These are phyloP conservation scores for Arrhopalites spinosus DNA, from an alignment of 2,888 invertebrate genomes.

Conservation along the genomic window DNA sequence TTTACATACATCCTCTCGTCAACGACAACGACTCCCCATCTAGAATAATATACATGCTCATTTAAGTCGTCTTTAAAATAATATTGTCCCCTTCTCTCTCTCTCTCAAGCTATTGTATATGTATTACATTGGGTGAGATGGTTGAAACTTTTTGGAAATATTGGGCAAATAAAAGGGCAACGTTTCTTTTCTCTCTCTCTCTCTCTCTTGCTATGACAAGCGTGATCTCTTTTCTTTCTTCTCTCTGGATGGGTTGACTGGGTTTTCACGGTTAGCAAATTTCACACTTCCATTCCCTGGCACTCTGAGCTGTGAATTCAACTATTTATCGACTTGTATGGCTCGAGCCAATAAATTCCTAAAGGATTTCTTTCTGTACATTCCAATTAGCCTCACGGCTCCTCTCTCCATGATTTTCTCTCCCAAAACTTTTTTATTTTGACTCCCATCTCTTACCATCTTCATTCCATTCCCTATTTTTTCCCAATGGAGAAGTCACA, in stretches of 20 bases:
- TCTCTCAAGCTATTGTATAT: not conserved
- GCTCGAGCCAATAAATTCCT: conserved; percentile 27
- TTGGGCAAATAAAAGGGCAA: not conserved
- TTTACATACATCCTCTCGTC: not conserved
- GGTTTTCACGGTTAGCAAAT: conserved; percentile 24
- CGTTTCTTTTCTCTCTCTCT: conserved; percentile 29
- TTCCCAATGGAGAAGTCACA: no score
- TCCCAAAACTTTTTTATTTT: no score
- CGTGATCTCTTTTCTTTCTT: conserved; percentile 49
- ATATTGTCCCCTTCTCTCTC: conserved; percentile 1
- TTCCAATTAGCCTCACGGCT: conserved; percentile 10
- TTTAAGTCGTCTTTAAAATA: not conserved
- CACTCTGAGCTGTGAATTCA: not conserved
- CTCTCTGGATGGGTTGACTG: conserved; percentile 31
- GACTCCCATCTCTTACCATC: no score
- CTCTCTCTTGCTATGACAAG: conserved; percentile 55
- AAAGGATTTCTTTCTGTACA: conserved; percentile 15
- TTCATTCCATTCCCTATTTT: no score
- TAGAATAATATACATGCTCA: not conserved
- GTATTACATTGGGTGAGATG: not conserved
- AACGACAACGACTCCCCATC: not conserved
- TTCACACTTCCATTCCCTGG: conserved; percentile 31
- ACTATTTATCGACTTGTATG: conserved; percentile 32
- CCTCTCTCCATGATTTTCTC: not conserved
- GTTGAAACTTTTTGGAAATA: not conserved